These are phyloP conservation scores for Eremophila alpestris DNA, from an alignment of 2,797 vertebrate species.

Conservation along the genomic window DNA sequence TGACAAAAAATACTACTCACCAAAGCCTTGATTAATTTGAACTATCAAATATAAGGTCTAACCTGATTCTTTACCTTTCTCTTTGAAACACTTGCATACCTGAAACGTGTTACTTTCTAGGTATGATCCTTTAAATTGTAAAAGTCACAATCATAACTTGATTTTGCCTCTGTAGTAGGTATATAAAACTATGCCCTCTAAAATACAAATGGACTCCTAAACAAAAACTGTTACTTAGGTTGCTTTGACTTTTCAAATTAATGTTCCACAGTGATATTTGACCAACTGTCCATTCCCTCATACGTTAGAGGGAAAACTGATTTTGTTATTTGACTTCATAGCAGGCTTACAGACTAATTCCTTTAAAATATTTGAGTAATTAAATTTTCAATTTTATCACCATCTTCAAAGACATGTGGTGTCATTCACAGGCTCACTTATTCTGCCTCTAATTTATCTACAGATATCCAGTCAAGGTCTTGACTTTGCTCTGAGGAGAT, in stretches of 20 bases:
- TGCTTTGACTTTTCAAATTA: neutral
- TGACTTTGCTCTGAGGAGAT: neutral
- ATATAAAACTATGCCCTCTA: rapidly evolving
- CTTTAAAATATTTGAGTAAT: neutral
- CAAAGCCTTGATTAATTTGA: neutral
- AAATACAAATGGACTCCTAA: neutral
- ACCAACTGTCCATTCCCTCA: neutral
- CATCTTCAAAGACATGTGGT: neutral
- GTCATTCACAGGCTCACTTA: neutral
- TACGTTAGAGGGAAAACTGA: neutral
- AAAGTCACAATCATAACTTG: neutral
- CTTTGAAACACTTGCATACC: neutral
- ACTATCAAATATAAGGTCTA: neutral
- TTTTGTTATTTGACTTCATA: neutral
- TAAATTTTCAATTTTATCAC: neutral
- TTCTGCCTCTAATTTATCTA: neutral
- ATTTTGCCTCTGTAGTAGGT: neutral
- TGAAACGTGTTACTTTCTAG: neutral
- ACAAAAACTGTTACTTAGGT: rapidly evolving
- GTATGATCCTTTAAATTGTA: neutral
- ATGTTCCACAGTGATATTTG: neutral
- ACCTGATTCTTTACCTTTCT: neutral
- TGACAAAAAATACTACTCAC: neutral
- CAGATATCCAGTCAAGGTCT: neutral
- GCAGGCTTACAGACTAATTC: neutral